Percentiles rank a stretch among this genome's conserved stretches.
These are phyloP conservation scores for Brachionus calyciflorus DNA, from an alignment of 1,140 invertebrate species.

Conservation along the genomic window DNA sequence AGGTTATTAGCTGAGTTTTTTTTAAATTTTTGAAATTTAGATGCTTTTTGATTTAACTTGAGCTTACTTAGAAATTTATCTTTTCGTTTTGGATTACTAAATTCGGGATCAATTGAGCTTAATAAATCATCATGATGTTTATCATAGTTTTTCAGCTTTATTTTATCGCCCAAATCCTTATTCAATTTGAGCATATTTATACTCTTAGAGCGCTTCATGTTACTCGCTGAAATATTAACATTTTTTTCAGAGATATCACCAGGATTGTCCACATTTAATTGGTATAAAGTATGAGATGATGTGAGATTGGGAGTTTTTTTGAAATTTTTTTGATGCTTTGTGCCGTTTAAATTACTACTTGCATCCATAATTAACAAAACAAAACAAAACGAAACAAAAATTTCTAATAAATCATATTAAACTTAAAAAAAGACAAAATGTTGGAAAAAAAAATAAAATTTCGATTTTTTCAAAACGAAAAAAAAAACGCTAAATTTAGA, in stretches of 20 bases:
- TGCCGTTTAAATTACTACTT: too few relatives aligned
- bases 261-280: background rate
- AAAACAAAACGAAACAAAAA: too few relatives aligned
- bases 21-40: background rate
- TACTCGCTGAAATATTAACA: background rate
- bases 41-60: constrained; percentile 12
- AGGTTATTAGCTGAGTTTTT: background rate
- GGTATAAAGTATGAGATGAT: background rate
- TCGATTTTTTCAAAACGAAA: too few relatives aligned
- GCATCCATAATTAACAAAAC: too few relatives aligned
- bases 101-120: background rate
- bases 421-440: too few relatives aligned
- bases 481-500: too few relatives aligned
- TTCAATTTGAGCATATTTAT: constrained; percentile 3
- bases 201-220: background rate
- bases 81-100: background rate
- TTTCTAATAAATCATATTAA: too few relatives aligned
- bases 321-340: too few relatives aligned
- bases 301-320: background rate
- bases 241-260: background rate
- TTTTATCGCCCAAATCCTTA: background rate
- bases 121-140: background rate
- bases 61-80: constrained; percentile 1
- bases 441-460: too few relatives aligned
- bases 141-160: background rate